Percentiles rank a stretch among this genome's conserved stretches.
These are phyloP conservation scores for Scaptomyza parva DNA, from an alignment of 2,888 invertebrate species.

Conservation along the genomic window DNA sequence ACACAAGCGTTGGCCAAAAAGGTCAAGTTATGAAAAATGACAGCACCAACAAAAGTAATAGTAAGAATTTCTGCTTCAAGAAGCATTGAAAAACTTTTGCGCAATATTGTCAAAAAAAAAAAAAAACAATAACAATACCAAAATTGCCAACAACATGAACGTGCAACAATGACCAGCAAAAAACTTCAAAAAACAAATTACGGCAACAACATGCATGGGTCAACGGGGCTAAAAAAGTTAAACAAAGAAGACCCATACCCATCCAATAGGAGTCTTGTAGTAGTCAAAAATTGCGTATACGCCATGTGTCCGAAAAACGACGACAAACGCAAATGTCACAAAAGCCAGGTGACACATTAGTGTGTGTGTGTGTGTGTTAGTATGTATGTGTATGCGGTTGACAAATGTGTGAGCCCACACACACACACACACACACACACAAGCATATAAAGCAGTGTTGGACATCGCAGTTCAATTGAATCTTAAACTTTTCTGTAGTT, in stretches of 20 bases:
- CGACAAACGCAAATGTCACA: slow-evolving; percentile 49
- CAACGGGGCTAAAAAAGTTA: slow-evolving; percentile 35
- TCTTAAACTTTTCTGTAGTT: background rate
- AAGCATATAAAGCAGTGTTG: slow-evolving; percentile 4
- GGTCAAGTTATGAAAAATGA: slow-evolving; percentile 72
- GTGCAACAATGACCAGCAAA: slow-evolving; percentile 5
- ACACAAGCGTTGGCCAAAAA: slow-evolving; percentile 59
- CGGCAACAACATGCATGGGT: slow-evolving; percentile 27
- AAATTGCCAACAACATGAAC: slow-evolving; percentile 5
- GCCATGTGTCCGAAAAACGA: slow-evolving; percentile 43
- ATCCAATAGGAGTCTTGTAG: slow-evolving; percentile 30
- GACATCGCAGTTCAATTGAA: background rate
- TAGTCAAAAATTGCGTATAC: slow-evolving; percentile 67
- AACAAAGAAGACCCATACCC: no score
- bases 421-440: slow-evolving; percentile 18
- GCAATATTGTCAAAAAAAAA: slow-evolving; percentile 33
- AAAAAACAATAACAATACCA: background rate
- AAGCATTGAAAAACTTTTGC: slow-evolving; percentile 52
- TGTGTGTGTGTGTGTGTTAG: slow-evolving; percentile 20
- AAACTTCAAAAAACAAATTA: slow-evolving; percentile 19
- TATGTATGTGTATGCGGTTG: slow-evolving; percentile 19
- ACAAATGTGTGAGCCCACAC: slow-evolving; percentile 30
- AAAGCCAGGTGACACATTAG: slow-evolving; percentile 27
- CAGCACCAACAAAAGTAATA: slow-evolving; percentile 34
- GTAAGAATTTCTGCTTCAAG: slow-evolving; percentile 45